phyloP scores from a whole-genome alignment of 2,113 vertebrate species.

The Ailurus styani region DNA sequence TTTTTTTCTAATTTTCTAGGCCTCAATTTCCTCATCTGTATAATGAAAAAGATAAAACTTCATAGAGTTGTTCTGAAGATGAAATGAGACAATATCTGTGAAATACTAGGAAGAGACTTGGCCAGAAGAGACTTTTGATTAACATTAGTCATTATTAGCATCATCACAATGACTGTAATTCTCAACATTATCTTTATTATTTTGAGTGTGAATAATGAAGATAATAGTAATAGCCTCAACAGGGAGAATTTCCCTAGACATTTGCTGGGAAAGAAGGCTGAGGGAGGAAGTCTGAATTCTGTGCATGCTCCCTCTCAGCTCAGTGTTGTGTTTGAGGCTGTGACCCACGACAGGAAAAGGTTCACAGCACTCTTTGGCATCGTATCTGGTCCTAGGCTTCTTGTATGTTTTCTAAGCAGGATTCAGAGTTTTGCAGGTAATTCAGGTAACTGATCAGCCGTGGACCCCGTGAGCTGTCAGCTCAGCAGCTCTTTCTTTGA shows the following conservation, averaged over 20 bases:
- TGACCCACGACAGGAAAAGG: not conserved
- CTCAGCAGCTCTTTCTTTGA: not conserved
- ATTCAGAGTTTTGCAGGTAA: not conserved
- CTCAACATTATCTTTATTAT: not conserved
- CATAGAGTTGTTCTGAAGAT: not conserved
- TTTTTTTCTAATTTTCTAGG: not conserved
- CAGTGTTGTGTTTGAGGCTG: not conserved
- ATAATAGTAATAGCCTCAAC: not conserved
- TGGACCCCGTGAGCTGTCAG: too few species aligned
- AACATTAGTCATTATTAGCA: not conserved
- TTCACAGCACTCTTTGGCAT: not conserved
- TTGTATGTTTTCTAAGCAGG: not conserved
- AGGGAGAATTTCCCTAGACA: not conserved
- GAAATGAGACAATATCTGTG: not conserved
- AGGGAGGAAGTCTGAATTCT: not conserved
- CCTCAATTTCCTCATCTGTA: not conserved
- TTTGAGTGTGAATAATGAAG: not conserved
- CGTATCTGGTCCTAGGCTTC: not conserved
- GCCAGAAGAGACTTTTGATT: not conserved
- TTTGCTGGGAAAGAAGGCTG: not conserved
- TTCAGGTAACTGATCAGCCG: not conserved
- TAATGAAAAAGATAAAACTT: conserved; percentile 14
- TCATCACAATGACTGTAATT: not conserved
- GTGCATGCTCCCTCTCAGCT: not conserved
- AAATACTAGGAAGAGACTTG: not conserved